Base-by-base conservation (phyloP, 2,113 vertebrate species). In the Paralichthys olivaceus region DNA sequence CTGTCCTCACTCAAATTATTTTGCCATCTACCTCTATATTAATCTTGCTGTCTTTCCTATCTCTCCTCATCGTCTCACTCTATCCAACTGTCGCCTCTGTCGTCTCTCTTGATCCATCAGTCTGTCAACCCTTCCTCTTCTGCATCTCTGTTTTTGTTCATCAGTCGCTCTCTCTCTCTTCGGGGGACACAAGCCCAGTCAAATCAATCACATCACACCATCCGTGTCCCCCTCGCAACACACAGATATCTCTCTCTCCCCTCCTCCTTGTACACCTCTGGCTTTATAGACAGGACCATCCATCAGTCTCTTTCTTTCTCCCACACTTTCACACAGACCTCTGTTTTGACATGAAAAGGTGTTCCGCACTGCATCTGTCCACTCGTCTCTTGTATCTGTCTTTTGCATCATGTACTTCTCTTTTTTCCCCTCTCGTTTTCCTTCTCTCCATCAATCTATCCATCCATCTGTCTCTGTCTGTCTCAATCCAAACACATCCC, bases 191-290 rank as follows among this genome's bases (percentile, higher is more conserved):
- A 5, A 49, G 58, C 71, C 70, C 79, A 70, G 86, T 83, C 76
- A 80, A 45, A 91, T 85, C 67, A 69, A 92, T 91, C 89, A 89
- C 69, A 61, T 84, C 83, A 80, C 51, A 43, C 61, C 69, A 3
- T 66, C 55, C 49, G 6, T 64, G 60, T 72, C 68, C 71, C 66
- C 62, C 9, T 56, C 1, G 15, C 32, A 60, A 78, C 72, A 58
- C 53, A 62, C 60, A 70, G 3, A 61, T 69, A 70, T 25, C 75
- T 62, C 80, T 71, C 45, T 8, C 45, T 19, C 77, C 37, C 34
- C 32, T 73, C n/a, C 70, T 56, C 53, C 74, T 56, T 84, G 82
- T 87, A 84, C 73, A 88, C 88, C 78, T 69, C 82, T 79, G 69
- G 86, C 75, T 79, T 65, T 66, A 59, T n/a, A 85, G 85, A 84